Conservation (phyloP, 2,113 vertebrate genomes). For the Mesitornis unicolor region DNA sequence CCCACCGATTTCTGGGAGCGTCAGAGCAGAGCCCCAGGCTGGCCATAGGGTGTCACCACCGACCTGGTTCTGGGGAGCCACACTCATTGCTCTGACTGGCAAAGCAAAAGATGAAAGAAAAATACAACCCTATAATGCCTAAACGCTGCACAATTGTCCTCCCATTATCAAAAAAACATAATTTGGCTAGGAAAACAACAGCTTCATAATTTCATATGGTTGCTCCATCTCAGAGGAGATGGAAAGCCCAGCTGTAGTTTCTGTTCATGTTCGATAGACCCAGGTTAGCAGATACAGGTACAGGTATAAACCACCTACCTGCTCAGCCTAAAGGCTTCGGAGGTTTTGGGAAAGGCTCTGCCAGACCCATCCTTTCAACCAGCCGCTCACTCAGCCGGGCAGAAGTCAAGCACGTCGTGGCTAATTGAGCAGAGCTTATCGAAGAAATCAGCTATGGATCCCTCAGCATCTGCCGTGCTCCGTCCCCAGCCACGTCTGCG, state of each 20-base stretch:
- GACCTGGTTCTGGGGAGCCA: background rate
- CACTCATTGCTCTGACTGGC: background rate
- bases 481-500: accelerated
- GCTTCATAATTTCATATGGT: accelerated
- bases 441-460: background rate
- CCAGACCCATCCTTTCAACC: background rate
- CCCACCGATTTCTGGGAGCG: background rate
- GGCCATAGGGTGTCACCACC: background rate
- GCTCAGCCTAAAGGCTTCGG: background rate
- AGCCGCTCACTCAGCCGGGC: background rate
- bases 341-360: background rate
- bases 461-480: accelerated
- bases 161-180: accelerated
- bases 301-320: background rate
- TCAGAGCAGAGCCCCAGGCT: background rate
- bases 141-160: background rate
- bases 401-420: background rate
- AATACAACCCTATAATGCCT: background rate
- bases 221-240: background rate
- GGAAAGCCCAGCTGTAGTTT: background rate
- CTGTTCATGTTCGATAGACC: accelerated
- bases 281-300: accelerated
- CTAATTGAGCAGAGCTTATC: background rate
- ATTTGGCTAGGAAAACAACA: background rate
- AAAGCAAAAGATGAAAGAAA: background rate